Conservation (phyloP, 2,113 vertebrate genomes). For the Gallinago paraguaiae region DNA sequence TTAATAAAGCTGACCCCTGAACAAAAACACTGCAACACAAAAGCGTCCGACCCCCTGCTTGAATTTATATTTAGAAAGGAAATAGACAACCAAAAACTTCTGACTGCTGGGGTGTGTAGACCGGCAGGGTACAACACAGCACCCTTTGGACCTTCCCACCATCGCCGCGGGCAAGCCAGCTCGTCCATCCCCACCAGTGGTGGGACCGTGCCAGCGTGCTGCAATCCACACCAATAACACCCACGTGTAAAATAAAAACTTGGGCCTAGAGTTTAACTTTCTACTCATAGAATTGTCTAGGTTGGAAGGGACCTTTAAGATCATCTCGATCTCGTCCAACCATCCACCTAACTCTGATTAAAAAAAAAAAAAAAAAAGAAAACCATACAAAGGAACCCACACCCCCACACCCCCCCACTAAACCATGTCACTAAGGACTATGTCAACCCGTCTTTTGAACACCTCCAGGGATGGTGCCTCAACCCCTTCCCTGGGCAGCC, state of each 20-base stretch:
- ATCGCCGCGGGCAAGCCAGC: not conserved
- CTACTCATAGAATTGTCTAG: too few species aligned
- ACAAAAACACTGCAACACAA: not conserved
- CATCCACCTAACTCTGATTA: too few species aligned
- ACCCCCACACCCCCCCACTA: too few species aligned
- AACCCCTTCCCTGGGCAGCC: too few species aligned
- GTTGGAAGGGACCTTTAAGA: too few species aligned
- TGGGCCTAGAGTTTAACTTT: slow-evolving; percentile 31
- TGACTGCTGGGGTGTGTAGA: not conserved
- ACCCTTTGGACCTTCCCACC: not conserved
- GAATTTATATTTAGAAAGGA: slow-evolving; percentile 48
- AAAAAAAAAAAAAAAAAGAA: too few species aligned
- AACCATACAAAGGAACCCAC: too few species aligned
- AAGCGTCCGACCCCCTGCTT: not conserved
- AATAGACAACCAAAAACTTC: slow-evolving; percentile 21
- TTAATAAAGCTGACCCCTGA: not conserved
- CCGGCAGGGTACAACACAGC: not conserved
- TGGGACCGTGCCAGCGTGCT: slow-evolving; percentile 6
- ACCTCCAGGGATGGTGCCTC: too few species aligned
- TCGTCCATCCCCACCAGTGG: slow-evolving; percentile 47
- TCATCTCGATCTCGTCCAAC: too few species aligned
- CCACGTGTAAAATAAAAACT: not conserved
- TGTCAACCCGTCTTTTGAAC: too few species aligned
- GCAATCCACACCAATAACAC: slow-evolving; percentile 40
- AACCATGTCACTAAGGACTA: too few species aligned